Conservation (phyloP, 1,140 invertebrate species). For the Lysiphlebus fabarum region DNA sequence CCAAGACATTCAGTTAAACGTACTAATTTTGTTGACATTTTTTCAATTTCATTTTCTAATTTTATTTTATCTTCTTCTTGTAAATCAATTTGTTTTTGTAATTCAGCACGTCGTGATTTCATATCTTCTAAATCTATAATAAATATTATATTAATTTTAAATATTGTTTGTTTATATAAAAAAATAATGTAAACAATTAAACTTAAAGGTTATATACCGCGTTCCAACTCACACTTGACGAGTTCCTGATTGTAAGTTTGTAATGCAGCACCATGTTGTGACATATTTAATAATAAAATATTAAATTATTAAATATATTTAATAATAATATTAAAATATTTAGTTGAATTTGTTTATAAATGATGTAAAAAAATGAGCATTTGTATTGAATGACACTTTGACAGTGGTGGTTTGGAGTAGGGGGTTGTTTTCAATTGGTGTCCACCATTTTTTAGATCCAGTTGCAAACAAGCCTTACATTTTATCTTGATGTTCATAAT, state of each 20-base stretch:
- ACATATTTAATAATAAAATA: conserved; percentile 39
- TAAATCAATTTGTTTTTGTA: conserved; percentile 54
- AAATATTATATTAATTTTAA: conserved; percentile 12
- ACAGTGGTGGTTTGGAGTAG: no score
- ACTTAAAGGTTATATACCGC: conserved; percentile 30
- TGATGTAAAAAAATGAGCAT: no score
- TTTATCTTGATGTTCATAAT: no score
- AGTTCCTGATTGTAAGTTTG: conserved; percentile 60
- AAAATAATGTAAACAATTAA: conserved; percentile 23
- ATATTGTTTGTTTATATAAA: neutral
- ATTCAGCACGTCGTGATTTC: conserved; percentile 53
- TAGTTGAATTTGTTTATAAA: no score
- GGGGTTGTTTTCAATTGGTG: no score
- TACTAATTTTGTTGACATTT: conserved; percentile 53
- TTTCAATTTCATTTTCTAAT: conserved; percentile 57
- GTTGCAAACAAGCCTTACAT: no score
- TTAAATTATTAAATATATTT: no score
- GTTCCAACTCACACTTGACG: conserved; percentile 54
- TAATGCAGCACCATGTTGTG: conserved; percentile 56
- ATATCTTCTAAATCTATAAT: conserved; percentile 58
- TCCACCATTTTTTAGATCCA: no score
- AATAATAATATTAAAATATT: no score
- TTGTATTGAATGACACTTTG: no score
- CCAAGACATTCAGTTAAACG: conserved; percentile 58
- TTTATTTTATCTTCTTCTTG: conserved; percentile 59